Evolutionary conservation across 1,140 invertebrate species (phyloP).

Genomic region (Spodoptera frugiperda): DNA sequence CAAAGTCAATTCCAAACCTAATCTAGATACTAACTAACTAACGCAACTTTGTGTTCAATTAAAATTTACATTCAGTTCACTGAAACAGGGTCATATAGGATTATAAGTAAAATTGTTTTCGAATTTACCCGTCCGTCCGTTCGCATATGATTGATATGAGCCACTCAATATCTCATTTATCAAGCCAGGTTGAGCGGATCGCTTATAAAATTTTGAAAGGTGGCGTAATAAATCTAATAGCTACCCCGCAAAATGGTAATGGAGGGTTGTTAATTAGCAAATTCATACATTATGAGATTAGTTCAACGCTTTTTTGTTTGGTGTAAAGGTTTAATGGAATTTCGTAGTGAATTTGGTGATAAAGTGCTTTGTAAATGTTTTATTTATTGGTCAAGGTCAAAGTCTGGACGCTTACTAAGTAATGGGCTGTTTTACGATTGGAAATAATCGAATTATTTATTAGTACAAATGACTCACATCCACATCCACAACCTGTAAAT

Average conservation of each 20-base stretch:
- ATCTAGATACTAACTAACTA: conserved; percentile 2
- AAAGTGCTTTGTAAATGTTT: too few relatives aligned
- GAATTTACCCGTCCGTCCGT: conserved; percentile 24
- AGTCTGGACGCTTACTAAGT: background rate
- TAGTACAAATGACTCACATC: too few relatives aligned
- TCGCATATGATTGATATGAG: conserved; percentile 35
- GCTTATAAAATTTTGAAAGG: conserved; percentile 34
- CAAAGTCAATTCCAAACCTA: background rate
- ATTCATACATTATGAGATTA: conserved; percentile 3
- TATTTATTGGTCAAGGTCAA: background rate
- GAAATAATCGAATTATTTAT: too few relatives aligned
- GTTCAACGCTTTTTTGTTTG: background rate
- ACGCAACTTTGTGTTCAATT: conserved; percentile 23
- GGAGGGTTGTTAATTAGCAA: background rate
- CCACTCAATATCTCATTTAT: conserved; percentile 44
- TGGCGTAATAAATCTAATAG: background rate
- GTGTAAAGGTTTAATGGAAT: conserved; percentile 5
- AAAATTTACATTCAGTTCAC: conserved; percentile 41
- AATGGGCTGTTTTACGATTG: too few relatives aligned
- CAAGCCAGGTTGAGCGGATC: conserved; percentile 6
- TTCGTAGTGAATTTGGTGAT: background rate
- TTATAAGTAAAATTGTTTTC: conserved; percentile 41
- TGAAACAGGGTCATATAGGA: conserved; percentile 20
- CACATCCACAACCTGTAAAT: too few relatives aligned
- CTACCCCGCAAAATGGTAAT: background rate